Base-by-base conservation (phyloP, 2,888 invertebrate genomes). In the Mellilla xanthometata region DNA sequence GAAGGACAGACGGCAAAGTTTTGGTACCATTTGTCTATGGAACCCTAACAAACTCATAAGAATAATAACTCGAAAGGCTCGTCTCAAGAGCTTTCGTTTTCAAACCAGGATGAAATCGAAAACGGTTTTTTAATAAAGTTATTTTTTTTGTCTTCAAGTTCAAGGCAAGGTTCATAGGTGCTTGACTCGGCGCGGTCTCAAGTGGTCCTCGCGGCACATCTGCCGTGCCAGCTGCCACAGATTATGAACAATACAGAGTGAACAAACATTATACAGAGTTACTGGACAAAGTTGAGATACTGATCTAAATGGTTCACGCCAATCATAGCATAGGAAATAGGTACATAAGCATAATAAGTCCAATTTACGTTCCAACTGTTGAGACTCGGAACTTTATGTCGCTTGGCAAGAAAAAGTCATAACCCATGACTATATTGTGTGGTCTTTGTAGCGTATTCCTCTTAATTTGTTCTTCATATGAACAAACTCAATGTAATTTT, bases 131-230 rank as follows among this genome's bases (percentile, higher is more conserved):
- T 32, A 49, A 51, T 49, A 51, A 46, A 31, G 38, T 34, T 49
- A 38, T 26, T 12, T 44, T 38, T 41, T 10, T 3, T 12, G 33
- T 33, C 13, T 40, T 43, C 31, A 45, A 43, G 44, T 44, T 49
- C 13, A 47, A 33, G 22, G 28, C 28, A 27, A 36, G 36, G 40
- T 49, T 44, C 49, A 41, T 49, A 46, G 48, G 38, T 40, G 49
- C 60, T 58, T 60, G 58, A 60, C 55, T 55, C 42, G 54, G 51
- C 42, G 52, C 46, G 57, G 53, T 56, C 56, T 61, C 56, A 31
- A 59, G 56, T 58, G 58, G 46, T 24, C 43, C 54, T 54, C 53
- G 6, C 6, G 19, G 35, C 47, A 44, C 61, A 61, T 59, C 59
- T 61, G 61, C 52, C 55, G 47, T 12, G 48, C 56, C 61, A 59